Evolutionary conservation across 2,797 vertebrate species (phyloP).

Genomic region (Natrix natrix): DNA sequence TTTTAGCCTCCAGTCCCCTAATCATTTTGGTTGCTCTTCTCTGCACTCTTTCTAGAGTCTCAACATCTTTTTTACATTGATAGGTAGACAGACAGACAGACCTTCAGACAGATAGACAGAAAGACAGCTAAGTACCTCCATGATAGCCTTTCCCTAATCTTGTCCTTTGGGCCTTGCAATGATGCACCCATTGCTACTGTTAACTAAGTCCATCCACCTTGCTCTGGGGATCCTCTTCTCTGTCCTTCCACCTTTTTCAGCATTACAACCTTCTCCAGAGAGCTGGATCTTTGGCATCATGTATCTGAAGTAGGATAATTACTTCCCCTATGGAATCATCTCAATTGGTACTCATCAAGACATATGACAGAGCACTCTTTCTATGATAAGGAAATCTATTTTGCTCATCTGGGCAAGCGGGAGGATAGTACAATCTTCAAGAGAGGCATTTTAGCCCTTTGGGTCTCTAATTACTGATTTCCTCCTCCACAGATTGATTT

Average conservation of each 20-base stretch:
- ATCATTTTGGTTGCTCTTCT: too few relatives aligned
- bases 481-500: too few relatives aligned
- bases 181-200: not conserved
- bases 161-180: not conserved
- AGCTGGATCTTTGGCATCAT: not conserved
- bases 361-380: not conserved
- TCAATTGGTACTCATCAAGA: not conserved
- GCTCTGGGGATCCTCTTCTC: not conserved
- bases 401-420: not conserved
- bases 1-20: too few relatives aligned
- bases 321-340: not conserved
- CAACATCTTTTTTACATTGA: too few relatives aligned
- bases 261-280: not conserved
- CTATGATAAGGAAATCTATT: not conserved
- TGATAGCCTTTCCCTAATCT: not conserved
- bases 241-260: not conserved
- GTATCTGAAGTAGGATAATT: not conserved
- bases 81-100: not conserved
- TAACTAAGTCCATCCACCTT: not conserved
- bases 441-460: not conserved
- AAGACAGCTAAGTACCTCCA: not conserved
- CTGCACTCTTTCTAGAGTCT: too few relatives aligned
- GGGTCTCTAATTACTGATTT: not conserved
- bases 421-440: not conserved
- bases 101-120: not conserved